Evolutionary conservation across 2,888 invertebrate species (phyloP), one percentile per base, ranked within the genome.

Genomic region (Dolichopus griseipennis): DNA sequence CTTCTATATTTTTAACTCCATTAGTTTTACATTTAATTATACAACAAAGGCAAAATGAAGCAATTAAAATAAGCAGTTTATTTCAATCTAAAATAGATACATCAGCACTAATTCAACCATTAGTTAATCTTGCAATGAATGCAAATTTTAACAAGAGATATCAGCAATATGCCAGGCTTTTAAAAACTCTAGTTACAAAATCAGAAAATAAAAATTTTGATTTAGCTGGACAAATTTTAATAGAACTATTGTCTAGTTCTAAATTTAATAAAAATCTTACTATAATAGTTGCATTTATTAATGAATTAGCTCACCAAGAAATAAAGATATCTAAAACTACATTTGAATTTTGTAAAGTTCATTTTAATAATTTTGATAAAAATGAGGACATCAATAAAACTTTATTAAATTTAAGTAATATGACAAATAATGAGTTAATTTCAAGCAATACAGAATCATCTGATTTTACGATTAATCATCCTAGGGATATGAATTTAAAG

Each of bases 401-500:
- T 1, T 75, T 82, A 0, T 75, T 74, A 61, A 67, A 68, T 6
- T 65, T 79, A 65, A 71, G 80, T 1, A 76, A 78, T 8, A 81
- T 86, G 73, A 82, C 81, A 0, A 83, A 83, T 69, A 78, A 81
- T 0, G 72, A 76, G n/a, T 69, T 85, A 0, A 67, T 68, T 37
- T 70, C n/a, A 1, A 18, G 18, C 5, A 12, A 7, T 0, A 1
- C 78, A 77, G 41, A 71, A 12, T 68, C 64, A 34, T 37, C 68
- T n/a, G 74, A 70, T 12, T 69, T 75, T 0, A 81, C 83, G 65
- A 83, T 86, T 64, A 80, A 81, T 27, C 85, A 85, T 76, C 86
- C 85, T 5, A 84, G 84, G 74, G 81, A 86, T 68, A 90, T 90
- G 90, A 84, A 81, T 70, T 76, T 85, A 6, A 84, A 85, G 27